Percentiles rank a stretch among this genome's conserved stretches.
phyloP scores from a whole-genome alignment of 2,113 vertebrate species.

The Chauna torquata region DNA sequence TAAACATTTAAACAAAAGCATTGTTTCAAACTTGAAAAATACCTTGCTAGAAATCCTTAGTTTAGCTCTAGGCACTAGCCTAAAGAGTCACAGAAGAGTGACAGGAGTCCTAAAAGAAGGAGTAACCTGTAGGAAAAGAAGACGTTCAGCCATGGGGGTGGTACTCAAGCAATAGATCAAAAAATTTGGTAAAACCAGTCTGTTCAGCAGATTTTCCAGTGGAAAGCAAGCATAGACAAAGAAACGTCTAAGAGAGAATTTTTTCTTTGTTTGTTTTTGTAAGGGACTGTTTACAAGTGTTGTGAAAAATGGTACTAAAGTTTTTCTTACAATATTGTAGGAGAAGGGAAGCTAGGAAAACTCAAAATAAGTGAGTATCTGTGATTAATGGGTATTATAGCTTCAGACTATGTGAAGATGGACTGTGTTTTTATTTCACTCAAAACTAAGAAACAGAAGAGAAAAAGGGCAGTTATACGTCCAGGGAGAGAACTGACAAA shows the following conservation, averaged over 20 bases:
- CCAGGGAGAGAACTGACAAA: neutral
- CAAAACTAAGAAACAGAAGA: neutral
- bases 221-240: neutral
- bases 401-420: neutral
- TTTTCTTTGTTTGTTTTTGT: rapidly evolving
- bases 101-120: neutral
- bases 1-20: neutral
- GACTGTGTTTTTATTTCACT: neutral
- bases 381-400: neutral
- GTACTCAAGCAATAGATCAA: neutral
- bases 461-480: neutral
- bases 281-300: neutral
- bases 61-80: neutral
- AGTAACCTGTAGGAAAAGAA: neutral
- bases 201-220: neutral
- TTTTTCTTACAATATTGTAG: neutral
- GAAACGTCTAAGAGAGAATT: neutral
- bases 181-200: neutral
- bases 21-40: neutral
- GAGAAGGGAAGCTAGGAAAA: neutral
- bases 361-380: neutral
- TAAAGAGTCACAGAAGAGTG: neutral
- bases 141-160: neutral
- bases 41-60: neutral
- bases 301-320: neutral